Evolutionary conservation across 2,113 vertebrate genomes (phyloP).

Genomic region (Pachypanchax playfairii): DNA sequence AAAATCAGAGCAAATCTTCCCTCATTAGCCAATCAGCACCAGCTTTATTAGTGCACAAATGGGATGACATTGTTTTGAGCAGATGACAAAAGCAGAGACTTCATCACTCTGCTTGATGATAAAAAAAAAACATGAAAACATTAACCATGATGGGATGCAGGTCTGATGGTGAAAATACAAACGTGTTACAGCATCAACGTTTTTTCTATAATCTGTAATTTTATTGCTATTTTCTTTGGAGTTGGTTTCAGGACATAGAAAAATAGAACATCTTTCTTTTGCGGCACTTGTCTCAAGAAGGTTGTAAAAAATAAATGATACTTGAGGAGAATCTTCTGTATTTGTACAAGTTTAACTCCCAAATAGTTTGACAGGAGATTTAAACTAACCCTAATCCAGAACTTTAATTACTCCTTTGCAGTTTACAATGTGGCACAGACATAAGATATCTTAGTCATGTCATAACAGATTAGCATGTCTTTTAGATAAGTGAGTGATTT

Average conservation of each 20-base stretch:
- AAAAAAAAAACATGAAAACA: background rate
- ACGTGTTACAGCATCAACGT: background rate
- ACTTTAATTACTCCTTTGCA: too few relatives aligned
- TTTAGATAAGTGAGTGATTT: too few relatives aligned
- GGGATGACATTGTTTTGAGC: slow-evolving; percentile 57
- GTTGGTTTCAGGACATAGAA: background rate
- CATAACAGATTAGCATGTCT: too few relatives aligned
- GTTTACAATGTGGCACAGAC: too few relatives aligned
- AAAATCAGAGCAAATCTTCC: slow-evolving; percentile 32
- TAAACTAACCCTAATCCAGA: too few relatives aligned
- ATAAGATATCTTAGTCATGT: too few relatives aligned
- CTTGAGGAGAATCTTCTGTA: too few relatives aligned
- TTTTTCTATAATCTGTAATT: background rate
- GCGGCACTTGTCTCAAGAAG: too few relatives aligned
- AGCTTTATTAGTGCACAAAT: slow-evolving; percentile 57
- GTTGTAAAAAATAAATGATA: too few relatives aligned
- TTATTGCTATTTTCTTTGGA: background rate
- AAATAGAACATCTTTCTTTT: too few relatives aligned
- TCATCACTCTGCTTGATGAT: slow-evolving; percentile 11
- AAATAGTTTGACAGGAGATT: too few relatives aligned
- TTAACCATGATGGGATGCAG: slow-evolving; percentile 8
- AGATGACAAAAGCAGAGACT: slow-evolving; percentile 24
- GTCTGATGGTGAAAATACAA: background rate
- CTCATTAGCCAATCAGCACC: slow-evolving; percentile 48
- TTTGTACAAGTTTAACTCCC: too few relatives aligned